Base-by-base conservation (phyloP, 2,888 invertebrate species). In the Drosophila sordidula region DNA sequence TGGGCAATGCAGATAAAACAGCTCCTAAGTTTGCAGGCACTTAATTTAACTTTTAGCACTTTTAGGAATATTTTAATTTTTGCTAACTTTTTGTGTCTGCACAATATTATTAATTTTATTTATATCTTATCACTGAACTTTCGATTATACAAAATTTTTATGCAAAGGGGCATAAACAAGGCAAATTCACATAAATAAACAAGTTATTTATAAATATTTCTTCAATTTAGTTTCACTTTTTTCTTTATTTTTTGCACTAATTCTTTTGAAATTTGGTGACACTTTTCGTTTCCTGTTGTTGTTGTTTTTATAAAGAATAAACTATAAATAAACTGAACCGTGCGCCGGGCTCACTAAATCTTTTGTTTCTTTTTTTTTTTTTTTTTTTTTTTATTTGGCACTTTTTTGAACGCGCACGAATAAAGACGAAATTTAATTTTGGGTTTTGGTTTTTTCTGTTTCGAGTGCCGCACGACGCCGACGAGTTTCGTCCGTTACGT, bases 401-500 rank as follows among this genome's bases (percentile, higher is more conserved):
- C 77, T 59, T 45, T 64, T 63, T 70, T 38, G 39, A 61, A 61
- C 58, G 63, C 52, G 57, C 22, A 72, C 63, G 41, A 70, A 76
- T 81, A 66, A 70, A 70, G 45, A 55, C 70, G 57, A 68, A 65
- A 51, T 45, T 25, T 12, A 42, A 65, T 51, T 56, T 58, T 29
- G 6, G 45, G 18, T 14, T 54, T 54, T 32, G 32, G 32, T 63
- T 45, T 29, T 45, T 61, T 46, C 25, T 18, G 36, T 50, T 62
- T 61, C 42, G 45, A 59, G 32, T 58, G 61, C 62, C 66, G 62
- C 79, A 78, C 79, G 61, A 74, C 61, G 70, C 78, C 64, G 72
- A 66, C 69, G 73, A 47, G 38, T 62, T 80, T 70, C 81, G 70
- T 84, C 86, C 90, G 90, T 80, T 77, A 88, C 75, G 74, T 39